Conservation (phyloP, 2,113 vertebrate genomes). For the Neogobius melanostomus region DNA sequence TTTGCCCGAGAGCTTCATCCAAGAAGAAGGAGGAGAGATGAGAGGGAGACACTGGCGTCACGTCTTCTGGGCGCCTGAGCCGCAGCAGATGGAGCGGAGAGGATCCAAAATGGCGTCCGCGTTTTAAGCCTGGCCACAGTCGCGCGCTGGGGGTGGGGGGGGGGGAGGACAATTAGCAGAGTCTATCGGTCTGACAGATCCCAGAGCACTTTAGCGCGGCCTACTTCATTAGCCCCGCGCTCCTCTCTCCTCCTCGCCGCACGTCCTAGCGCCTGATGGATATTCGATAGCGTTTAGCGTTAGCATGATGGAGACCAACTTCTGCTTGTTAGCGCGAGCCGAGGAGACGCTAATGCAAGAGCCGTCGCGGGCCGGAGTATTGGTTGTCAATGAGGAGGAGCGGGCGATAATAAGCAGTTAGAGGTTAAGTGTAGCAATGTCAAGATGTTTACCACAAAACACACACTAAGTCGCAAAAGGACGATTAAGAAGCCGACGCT, state of each 20-base stretch:
- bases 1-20: too few relatives aligned
- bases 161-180: slow-evolving; percentile 70
- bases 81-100: too few relatives aligned
- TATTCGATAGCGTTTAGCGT: slow-evolving; percentile 41
- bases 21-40: too few relatives aligned
- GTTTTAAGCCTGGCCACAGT: slow-evolving; percentile 45
- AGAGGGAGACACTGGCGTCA: too few relatives aligned
- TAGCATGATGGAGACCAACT: slow-evolving; percentile 28
- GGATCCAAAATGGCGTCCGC: too few relatives aligned
- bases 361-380: too few relatives aligned
- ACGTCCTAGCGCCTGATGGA: slow-evolving; percentile 27
- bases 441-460: neutral
- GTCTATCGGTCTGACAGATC: slow-evolving; percentile 60
- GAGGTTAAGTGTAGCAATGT: neutral
- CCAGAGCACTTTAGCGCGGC: slow-evolving; percentile 65
- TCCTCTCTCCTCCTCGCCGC: slow-evolving; percentile 1
- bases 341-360: neutral
- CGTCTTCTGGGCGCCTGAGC: too few relatives aligned
- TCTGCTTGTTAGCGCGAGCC: slow-evolving; percentile 23
- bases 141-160: slow-evolving; percentile 54
- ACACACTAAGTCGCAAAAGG: too few relatives aligned
- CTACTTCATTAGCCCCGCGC: slow-evolving; percentile 63
- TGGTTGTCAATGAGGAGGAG: neutral
- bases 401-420: neutral
- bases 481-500: too few relatives aligned